Evolutionary conservation across 92 coral and sea anemone genomes (phyloP).

Genomic region (Pocillopora meandrina): DNA sequence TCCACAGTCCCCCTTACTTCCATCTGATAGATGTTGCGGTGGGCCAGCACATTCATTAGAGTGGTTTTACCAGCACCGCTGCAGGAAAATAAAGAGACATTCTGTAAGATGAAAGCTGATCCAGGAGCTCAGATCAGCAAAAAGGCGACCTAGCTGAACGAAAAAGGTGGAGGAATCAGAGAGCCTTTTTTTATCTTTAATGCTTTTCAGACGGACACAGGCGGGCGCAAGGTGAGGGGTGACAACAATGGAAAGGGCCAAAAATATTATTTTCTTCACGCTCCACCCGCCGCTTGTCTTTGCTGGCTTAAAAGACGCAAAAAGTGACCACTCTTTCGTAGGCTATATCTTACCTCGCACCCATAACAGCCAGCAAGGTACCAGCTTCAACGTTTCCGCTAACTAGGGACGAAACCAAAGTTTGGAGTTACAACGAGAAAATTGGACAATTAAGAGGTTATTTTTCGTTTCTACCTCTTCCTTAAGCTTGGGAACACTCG

Average conservation of each 20-base stretch:
- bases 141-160: too few relatives aligned
- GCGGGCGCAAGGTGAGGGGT: too few relatives aligned
- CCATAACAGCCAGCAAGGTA: conserved; percentile 88
- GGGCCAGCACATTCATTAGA: conserved; percentile 90
- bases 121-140: neutral
- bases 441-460: neutral
- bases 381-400: conserved; percentile 83
- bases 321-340: neutral
- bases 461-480: too few relatives aligned
- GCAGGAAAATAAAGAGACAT: neutral
- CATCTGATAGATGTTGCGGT: conserved; percentile 81
- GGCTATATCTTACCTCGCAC: conserved; percentile 67
- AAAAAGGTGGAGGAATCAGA: too few relatives aligned
- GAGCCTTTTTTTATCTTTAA: too few relatives aligned
- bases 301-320: neutral
- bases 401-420: conserved; percentile 43
- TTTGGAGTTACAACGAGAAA: neutral
- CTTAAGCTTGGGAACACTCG: too few relatives aligned
- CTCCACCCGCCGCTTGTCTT: too few relatives aligned
- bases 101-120: neutral
- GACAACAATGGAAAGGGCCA: too few relatives aligned
- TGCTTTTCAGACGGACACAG: too few relatives aligned
- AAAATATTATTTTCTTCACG: too few relatives aligned
- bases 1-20: conserved; percentile 80
- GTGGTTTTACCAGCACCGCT: conserved; percentile 98